Evolutionary conservation across 2,113 vertebrate species (phyloP).

Genomic region (Bubalus kerabau): DNA sequence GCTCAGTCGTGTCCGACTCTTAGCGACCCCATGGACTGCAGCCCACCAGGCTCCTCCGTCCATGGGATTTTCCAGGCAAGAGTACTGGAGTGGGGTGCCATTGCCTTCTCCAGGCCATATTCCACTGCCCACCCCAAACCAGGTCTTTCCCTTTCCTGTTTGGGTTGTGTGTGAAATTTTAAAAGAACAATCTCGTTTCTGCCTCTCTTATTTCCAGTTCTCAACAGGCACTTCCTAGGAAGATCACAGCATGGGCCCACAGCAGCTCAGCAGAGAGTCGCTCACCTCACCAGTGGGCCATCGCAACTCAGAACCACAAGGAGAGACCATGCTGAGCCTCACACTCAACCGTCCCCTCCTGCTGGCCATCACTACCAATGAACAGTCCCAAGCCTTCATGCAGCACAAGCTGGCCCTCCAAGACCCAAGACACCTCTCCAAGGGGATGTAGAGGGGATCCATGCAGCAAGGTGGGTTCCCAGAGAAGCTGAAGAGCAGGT

Average conservation of each 20-base stretch:
- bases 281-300: no score
- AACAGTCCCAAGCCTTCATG: background rate
- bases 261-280: background rate
- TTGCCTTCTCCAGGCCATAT: background rate
- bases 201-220: background rate
- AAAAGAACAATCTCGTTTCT: background rate
- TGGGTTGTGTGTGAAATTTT: background rate
- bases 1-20: no score
- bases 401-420: background rate
- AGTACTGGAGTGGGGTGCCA: no score
- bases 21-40: no score
- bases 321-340: background rate
- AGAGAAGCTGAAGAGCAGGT: background rate
- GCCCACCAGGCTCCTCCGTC: no score
- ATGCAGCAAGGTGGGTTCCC: background rate
- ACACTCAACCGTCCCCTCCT: background rate
- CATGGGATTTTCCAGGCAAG: no score
- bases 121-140: background rate
- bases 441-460: background rate
- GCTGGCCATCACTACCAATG: background rate
- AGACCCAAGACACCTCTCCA: background rate
- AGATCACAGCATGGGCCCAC: background rate
- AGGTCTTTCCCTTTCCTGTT: background rate
- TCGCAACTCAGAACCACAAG: background rate
- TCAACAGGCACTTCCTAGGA: background rate